phyloP scores from a whole-genome alignment of 2,888 invertebrate genomes.

The Apocheima hispidaria region DNA sequence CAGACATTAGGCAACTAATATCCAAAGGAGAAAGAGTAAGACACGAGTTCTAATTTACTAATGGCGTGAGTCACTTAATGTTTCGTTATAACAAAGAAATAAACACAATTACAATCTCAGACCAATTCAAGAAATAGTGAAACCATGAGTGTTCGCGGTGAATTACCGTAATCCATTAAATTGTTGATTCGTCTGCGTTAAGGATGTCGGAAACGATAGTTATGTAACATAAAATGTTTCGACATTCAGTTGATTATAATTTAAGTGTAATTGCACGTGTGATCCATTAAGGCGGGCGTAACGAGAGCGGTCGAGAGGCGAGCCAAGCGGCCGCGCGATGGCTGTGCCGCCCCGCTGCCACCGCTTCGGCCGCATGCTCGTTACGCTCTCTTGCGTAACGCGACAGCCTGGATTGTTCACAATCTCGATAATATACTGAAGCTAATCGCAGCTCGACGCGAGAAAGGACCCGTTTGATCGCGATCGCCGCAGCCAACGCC shows the following conservation, averaged over 20 bases:
- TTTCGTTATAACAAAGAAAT: constrained; percentile 26
- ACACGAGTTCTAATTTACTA: constrained; percentile 13
- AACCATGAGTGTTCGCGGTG: constrained; percentile 36
- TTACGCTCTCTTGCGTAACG: constrained; percentile 59
- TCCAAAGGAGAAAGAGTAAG: constrained; percentile 6
- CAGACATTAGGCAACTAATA: constrained; percentile 1
- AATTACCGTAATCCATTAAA: constrained; percentile 47
- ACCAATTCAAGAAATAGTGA: constrained; percentile 23
- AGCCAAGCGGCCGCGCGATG: constrained; percentile 39
- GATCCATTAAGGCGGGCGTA: constrained; percentile 69
- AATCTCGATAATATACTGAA: constrained; percentile 63
- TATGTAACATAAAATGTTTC: constrained; percentile 55
- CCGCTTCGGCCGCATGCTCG: constrained; percentile 32
- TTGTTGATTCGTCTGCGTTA: constrained; percentile 41
- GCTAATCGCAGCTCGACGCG: constrained; percentile 62
- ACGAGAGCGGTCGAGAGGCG: constrained; percentile 55
- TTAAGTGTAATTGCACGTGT: constrained; percentile 70
- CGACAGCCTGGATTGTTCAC: constrained; percentile 61
- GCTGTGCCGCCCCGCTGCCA: constrained; percentile 33
- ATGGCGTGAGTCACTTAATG: constrained; percentile 18
- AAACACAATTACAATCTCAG: constrained; percentile 29
- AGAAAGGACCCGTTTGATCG: constrained; percentile 66
- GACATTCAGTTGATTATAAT: constrained; percentile 61
- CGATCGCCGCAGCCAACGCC: constrained; percentile 54
- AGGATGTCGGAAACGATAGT: constrained; percentile 47